Percentiles rank a stretch among this genome's conserved stretches.
Evolutionary conservation across 2,797 vertebrate genomes (phyloP).

Genomic region (Rhodeus uyekii): DNA sequence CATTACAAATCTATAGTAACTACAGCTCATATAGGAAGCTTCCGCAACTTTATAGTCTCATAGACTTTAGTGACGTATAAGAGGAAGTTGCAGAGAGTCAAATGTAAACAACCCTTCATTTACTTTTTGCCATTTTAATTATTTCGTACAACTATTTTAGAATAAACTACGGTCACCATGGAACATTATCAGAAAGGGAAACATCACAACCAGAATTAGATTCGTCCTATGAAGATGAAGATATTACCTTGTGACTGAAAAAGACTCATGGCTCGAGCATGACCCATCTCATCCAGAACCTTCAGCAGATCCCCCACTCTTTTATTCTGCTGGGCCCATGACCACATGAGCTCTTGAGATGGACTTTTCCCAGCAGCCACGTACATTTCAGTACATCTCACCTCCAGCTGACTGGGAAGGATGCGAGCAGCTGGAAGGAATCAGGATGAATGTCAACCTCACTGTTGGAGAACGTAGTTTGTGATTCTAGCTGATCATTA

Average conservation of each 20-base stretch:
- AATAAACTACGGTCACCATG: not conserved
- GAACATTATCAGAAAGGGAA: not conserved
- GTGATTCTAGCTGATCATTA: not conserved
- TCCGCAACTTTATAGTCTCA: too few relatives aligned
- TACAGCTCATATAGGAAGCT: not conserved
- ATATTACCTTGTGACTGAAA: slow-evolving; percentile 67
- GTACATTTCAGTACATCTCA: slow-evolving; percentile 73
- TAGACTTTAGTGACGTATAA: too few relatives aligned
- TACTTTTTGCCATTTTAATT: not conserved
- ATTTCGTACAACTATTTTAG: not conserved
- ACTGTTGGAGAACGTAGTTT: not conserved
- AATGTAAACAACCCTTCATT: not conserved
- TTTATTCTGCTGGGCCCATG: slow-evolving; percentile 81
- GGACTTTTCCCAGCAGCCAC: slow-evolving; percentile 78
- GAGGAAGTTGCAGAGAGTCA: not conserved
- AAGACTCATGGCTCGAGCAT: slow-evolving; percentile 72
- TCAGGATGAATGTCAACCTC: not conserved
- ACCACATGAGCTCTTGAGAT: slow-evolving; percentile 80
- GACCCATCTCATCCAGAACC: slow-evolving; percentile 73
- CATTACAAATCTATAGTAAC: not conserved
- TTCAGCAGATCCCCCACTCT: slow-evolving; percentile 74
- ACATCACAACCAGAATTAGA: not conserved
- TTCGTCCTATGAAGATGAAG: not conserved
- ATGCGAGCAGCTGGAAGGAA: slow-evolving; percentile 70
- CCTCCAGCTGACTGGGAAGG: slow-evolving; percentile 72